phyloP scores from a whole-genome alignment of 1,140 invertebrate genomes.

The Gyrodactylus salaris region DNA sequence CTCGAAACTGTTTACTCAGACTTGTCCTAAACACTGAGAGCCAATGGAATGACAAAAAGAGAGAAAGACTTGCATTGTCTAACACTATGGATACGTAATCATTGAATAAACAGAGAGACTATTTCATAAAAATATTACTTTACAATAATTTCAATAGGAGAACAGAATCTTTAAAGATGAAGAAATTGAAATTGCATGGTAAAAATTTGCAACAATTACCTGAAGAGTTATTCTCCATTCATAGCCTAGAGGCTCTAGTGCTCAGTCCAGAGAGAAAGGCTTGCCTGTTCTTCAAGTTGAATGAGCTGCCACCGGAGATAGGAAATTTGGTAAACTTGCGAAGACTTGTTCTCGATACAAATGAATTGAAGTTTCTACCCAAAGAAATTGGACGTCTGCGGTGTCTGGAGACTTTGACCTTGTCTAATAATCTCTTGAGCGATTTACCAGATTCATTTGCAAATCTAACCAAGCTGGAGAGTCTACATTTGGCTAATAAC shows the following conservation, averaged over 20 bases:
- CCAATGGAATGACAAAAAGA: no score
- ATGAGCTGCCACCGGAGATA: conserved; percentile 12
- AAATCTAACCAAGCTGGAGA: conserved; percentile 14
- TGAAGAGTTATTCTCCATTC: conserved; percentile 14
- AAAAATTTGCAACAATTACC: conserved; percentile 14
- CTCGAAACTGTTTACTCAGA: no score
- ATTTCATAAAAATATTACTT: no score
- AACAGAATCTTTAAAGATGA: no score
- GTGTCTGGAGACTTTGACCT: conserved; percentile 15
- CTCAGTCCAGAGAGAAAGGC: conserved; percentile 18
- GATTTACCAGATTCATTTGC: conserved; percentile 14
- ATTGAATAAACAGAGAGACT: no score
- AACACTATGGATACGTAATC: no score
- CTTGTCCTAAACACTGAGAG: no score
- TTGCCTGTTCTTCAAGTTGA: conserved; percentile 16
- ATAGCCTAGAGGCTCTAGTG: conserved; percentile 19
- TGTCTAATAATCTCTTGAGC: conserved; percentile 17
- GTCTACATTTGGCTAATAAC: conserved; percentile 19
- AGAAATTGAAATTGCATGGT: conserved; percentile 16
- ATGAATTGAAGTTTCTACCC: conserved; percentile 16
- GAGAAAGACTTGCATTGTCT: no score
- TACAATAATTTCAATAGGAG: no score
- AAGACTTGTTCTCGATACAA: conserved; percentile 15
- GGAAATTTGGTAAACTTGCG: conserved; percentile 2
- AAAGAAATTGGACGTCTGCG: conserved; percentile 14